These are phyloP conservation scores for Drosophila paranaensis DNA, from an alignment of 2,888 invertebrate genomes.

Conservation along the genomic window DNA sequence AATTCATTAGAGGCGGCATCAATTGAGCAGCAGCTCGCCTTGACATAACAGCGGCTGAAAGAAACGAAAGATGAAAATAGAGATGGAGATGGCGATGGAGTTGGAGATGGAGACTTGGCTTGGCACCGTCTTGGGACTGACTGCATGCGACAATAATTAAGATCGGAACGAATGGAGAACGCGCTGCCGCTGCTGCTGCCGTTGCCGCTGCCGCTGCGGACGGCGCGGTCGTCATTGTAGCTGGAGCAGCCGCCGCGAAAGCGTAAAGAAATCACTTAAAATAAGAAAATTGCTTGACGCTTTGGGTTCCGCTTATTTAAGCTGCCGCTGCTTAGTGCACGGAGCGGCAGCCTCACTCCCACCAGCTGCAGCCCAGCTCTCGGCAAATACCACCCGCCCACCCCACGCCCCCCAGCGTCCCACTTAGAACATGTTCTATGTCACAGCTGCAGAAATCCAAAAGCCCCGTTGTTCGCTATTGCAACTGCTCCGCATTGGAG, in stretches of 20 bases:
- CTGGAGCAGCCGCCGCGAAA: conserved; percentile 59
- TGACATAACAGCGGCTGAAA: conserved; percentile 70
- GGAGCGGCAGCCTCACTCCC: conserved; percentile 26
- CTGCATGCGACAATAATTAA: conserved; percentile 73
- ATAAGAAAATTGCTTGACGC: conserved; percentile 61
- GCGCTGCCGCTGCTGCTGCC: conserved; percentile 10
- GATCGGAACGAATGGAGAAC: conserved; percentile 70
- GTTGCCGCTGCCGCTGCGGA: conserved; percentile 15
- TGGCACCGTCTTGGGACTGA: conserved; percentile 20
- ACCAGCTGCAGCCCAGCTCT: neutral
- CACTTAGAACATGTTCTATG: conserved; percentile 23
- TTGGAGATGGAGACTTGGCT: conserved; percentile 48
- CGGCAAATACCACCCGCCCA: neutral
- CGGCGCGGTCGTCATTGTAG: conserved; percentile 12
- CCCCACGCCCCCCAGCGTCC: neutral
- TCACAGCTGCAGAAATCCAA: conserved; percentile 49
- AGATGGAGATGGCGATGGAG: conserved; percentile 36
- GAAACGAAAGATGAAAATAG: conserved; percentile 19
- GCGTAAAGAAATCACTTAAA: conserved; percentile 76
- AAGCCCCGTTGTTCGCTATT: conserved; percentile 41
- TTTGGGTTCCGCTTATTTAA: conserved; percentile 61
- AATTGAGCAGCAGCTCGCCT: conserved; percentile 55
- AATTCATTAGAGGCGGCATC: conserved; percentile 71
- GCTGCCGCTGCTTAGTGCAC: conserved; percentile 21
- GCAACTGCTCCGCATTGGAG: conserved; percentile 35